Conservation (phyloP, 2,797 vertebrate species). For the Alcedo quadribrachys region DNA sequence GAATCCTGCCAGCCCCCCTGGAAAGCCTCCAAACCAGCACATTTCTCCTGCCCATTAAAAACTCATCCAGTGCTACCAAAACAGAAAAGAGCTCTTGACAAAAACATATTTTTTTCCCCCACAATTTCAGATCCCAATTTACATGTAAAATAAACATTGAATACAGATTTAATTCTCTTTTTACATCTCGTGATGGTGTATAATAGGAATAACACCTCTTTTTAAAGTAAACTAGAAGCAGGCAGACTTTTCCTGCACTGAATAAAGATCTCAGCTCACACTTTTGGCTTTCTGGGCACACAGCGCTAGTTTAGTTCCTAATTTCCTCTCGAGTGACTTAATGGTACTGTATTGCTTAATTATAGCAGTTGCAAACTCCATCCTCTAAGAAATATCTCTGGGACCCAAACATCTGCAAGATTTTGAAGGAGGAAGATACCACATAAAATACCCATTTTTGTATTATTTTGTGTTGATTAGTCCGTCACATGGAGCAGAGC, state of each 20-base stretch:
- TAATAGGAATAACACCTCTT: constrained; percentile 71
- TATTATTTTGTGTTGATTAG: constrained; percentile 77
- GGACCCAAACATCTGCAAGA: constrained; percentile 81
- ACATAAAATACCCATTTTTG: constrained; percentile 73
- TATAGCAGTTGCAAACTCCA: constrained; percentile 80
- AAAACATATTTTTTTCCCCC: constrained; percentile 62
- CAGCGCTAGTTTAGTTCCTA: constrained; percentile 79
- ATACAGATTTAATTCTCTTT: constrained; percentile 71
- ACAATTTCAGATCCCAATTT: constrained; percentile 69
- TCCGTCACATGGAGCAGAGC: constrained; percentile 53
- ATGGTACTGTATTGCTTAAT: constrained; percentile 81
- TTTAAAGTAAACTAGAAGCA: constrained; percentile 69
- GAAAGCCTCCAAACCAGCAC: constrained; percentile 75
- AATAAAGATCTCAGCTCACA: constrained; percentile 80
- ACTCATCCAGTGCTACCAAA: constrained; percentile 67
- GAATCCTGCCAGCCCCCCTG: constrained; percentile 76
- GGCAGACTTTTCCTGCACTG: constrained; percentile 65
- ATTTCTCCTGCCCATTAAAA: constrained; percentile 76
- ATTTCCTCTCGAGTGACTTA: constrained; percentile 83
- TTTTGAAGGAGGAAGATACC: constrained; percentile 71
- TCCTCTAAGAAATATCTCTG: constrained; percentile 77
- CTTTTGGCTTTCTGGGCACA: constrained; percentile 77
- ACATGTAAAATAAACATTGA: constrained; percentile 71
- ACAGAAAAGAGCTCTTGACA: constrained; percentile 67
- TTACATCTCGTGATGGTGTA: constrained; percentile 53